Conservation (phyloP, 2,113 vertebrate species). For the Calypte anna region DNA sequence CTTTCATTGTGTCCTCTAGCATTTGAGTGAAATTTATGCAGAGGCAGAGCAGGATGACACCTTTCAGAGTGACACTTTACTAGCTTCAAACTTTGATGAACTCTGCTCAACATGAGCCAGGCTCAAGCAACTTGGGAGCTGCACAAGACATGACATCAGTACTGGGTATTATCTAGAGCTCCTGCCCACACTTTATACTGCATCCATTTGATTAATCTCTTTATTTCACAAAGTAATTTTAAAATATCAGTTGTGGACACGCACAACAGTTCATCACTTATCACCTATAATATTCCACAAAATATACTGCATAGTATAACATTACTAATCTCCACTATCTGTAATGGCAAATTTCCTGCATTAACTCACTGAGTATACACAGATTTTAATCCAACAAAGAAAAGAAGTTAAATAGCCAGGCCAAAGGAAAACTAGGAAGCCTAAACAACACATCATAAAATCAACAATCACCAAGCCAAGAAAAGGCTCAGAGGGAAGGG, state of each 20-base stretch:
- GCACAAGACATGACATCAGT: neutral
- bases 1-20: neutral
- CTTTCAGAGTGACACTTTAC: neutral
- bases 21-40: neutral
- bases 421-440: slow-evolving; percentile 32
- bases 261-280: neutral
- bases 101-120: accelerated
- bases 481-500: slow-evolving; percentile 8
- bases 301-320: neutral
- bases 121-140: neutral
- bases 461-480: slow-evolving; percentile 41
- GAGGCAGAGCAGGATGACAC: neutral
- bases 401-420: neutral
- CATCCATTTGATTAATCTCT: neutral
- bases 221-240: neutral
- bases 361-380: neutral
- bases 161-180: neutral
- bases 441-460: slow-evolving; percentile 49
- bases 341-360: neutral
- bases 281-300: neutral
- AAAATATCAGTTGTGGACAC: neutral
- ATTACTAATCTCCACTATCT: neutral
- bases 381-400: neutral
- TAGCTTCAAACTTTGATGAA: neutral
- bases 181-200: neutral